Percentiles rank a stretch among this genome's conserved stretches.
Evolutionary conservation across 1,140 invertebrate species (phyloP).

Genomic region (Trachymyrmex septentrionalis): DNA sequence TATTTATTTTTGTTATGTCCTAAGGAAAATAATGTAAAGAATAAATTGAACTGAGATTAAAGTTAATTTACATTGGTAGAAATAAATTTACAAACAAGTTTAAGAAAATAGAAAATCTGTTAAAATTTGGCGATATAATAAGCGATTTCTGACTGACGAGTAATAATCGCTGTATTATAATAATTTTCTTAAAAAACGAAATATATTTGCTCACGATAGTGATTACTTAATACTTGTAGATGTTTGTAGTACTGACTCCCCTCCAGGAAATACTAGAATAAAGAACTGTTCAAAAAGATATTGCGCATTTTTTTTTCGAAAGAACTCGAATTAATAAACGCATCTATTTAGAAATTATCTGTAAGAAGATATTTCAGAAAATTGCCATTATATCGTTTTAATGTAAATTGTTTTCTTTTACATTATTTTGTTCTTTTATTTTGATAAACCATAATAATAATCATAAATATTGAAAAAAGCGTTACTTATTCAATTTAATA

Average conservation of each 20-base stretch:
- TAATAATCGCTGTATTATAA: conserved; percentile 4
- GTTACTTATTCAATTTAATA: not conserved
- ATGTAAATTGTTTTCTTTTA: not conserved
- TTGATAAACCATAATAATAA: not conserved
- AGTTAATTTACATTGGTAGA: too few relatives aligned
- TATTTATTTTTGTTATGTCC: too few relatives aligned
- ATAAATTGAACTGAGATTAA: too few relatives aligned
- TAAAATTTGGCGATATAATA: not conserved
- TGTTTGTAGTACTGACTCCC: not conserved
- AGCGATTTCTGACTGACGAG: not conserved
- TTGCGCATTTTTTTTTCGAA: not conserved
- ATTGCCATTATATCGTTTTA: not conserved
- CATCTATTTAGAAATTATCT: not conserved
- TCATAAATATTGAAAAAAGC: not conserved
- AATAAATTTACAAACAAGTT: too few relatives aligned
- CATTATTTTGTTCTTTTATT: not conserved
- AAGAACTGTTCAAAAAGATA: not conserved
- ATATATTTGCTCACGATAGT: not conserved
- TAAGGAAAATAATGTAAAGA: too few relatives aligned
- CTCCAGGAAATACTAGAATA: not conserved
- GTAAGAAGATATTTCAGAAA: not conserved
- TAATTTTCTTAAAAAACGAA: not conserved
- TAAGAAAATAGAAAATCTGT: not conserved
- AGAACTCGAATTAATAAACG: not conserved
- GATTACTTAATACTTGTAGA: conserved; percentile 5